A percentile compares a stretch with the other conserved stretches of the same genome.
phyloP scores from a whole-genome alignment of 2,888 invertebrate genomes.

The Cheilosia soror region DNA sequence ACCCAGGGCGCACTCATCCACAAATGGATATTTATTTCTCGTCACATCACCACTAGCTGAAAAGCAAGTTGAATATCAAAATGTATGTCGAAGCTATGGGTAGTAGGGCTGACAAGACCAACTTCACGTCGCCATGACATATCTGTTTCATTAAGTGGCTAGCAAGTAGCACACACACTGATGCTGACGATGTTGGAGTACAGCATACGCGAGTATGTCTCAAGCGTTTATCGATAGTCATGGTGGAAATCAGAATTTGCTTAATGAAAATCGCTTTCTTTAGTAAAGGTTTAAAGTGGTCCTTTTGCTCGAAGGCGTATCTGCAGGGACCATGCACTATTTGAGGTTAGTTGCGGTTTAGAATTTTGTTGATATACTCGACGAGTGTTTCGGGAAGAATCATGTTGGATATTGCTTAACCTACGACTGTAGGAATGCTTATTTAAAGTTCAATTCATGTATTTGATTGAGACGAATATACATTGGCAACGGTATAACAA shows the following conservation, averaged over 20 bases:
- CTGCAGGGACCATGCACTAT: constrained; percentile 6
- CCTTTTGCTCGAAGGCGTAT: constrained; percentile 1
- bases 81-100: constrained; percentile 28
- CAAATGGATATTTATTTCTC: not conserved
- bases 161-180: constrained; percentile 13
- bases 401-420: no score
- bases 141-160: not conserved
- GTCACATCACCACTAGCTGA: constrained; percentile 9
- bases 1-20: constrained; percentile 18
- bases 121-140: not conserved
- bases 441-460: no score
- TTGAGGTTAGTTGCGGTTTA: constrained; percentile 14
- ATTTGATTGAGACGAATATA: no score
- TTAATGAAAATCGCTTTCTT: constrained; percentile 23
- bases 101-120: not conserved
- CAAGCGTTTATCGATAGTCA: constrained; percentile 24
- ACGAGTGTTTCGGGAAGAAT: no score
- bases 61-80: constrained; percentile 37
- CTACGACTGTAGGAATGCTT: no score
- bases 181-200: not conserved
- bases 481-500: no score
- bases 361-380: constrained; percentile 8
- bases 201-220: not conserved
- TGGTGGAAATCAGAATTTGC: constrained; percentile 1
- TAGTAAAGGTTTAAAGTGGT: not conserved